Percentiles rank a stretch among this genome's conserved stretches.
Evolutionary conservation across 30 jellyfish, hydroid and myxozoan species (phyloP).

Genomic region (Cassiopea andromeda): DNA sequence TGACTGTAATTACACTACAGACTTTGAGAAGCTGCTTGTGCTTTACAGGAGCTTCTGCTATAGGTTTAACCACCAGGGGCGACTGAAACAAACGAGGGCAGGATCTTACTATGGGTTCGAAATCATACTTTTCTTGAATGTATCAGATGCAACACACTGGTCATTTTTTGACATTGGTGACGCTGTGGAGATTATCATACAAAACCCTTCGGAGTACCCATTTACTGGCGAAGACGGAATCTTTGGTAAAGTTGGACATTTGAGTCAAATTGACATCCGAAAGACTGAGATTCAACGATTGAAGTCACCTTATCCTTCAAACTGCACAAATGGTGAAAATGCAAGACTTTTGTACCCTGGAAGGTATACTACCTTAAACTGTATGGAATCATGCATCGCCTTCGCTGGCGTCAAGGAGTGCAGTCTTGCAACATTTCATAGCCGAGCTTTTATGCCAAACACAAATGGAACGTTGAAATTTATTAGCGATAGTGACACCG

Average conservation of each 20-base stretch:
- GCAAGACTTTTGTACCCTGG: constrained; percentile 26
- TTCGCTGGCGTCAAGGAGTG: constrained; percentile 16
- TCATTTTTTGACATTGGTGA: constrained; percentile 9
- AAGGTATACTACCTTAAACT: constrained; percentile 19
- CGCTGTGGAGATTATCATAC: constrained; percentile 45
- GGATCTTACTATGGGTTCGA: constrained; percentile 26
- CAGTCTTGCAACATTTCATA: neutral
- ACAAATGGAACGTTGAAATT: neutral
- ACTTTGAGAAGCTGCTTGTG: neutral
- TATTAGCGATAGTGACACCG: neutral
- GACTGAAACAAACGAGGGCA: neutral
- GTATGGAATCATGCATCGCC: constrained; percentile 37
- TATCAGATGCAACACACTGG: neutral
- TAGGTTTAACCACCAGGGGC: constrained; percentile 33
- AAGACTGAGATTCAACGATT: constrained; percentile 20
- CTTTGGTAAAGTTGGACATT: constrained; percentile 25
- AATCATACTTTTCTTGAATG: constrained; percentile 6
- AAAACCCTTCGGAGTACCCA: constrained; percentile 41
- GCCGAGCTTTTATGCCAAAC: constrained; percentile 17
- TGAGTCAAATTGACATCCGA: constrained; percentile 23
- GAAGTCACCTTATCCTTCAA: constrained; percentile 45
- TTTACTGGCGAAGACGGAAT: neutral
- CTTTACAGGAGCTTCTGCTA: constrained; percentile 20
- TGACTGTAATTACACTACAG: constrained; percentile 15
- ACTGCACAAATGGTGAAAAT: constrained; percentile 54